These are phyloP conservation scores for Epicampocera succincta DNA, from an alignment of 2,888 invertebrate species.

Conservation along the genomic window DNA sequence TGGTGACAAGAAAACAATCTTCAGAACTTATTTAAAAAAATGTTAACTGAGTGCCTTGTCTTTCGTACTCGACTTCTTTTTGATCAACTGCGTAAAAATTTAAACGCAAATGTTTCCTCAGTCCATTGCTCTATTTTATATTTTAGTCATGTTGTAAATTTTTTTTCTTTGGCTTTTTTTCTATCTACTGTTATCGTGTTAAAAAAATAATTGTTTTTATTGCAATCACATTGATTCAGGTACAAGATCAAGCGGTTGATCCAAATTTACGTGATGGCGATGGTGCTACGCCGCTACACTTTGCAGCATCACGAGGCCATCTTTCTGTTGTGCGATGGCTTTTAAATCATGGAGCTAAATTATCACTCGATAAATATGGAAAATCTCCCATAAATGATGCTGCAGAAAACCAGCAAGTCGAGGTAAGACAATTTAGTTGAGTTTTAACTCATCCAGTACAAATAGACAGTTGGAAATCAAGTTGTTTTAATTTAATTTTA, in stretches of 20 bases:
- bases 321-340: slow-evolving; percentile 91
- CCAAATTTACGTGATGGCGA: slow-evolving; percentile 93
- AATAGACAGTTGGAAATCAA: slow-evolving; percentile 34
- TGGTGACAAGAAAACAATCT: too few relatives aligned
- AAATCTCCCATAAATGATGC: slow-evolving; percentile 96
- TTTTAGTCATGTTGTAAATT: slow-evolving; percentile 4
- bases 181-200: not conserved
- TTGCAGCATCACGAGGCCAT: slow-evolving; percentile 93
- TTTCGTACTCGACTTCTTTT: too few relatives aligned
- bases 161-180: slow-evolving; percentile 6
- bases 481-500: slow-evolving; percentile 56
- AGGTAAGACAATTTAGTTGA: slow-evolving; percentile 83
- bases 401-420: slow-evolving; percentile 93
- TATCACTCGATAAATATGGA: slow-evolving; percentile 92
- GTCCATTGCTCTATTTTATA: slow-evolving; percentile 10
- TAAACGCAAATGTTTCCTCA: not conserved
- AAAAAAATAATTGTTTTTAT: slow-evolving; percentile 3
- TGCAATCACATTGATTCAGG: slow-evolving; percentile 81
- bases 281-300: slow-evolving; percentile 94
- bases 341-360: slow-evolving; percentile 89
- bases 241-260: slow-evolving; percentile 91
- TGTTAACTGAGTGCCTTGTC: too few relatives aligned
- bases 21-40: too few relatives aligned
- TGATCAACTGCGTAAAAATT: too few relatives aligned
- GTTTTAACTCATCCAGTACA: slow-evolving; percentile 18